These are phyloP conservation scores for Polymixis lichenea DNA, from an alignment of 2,888 invertebrate genomes.

Conservation along the genomic window DNA sequence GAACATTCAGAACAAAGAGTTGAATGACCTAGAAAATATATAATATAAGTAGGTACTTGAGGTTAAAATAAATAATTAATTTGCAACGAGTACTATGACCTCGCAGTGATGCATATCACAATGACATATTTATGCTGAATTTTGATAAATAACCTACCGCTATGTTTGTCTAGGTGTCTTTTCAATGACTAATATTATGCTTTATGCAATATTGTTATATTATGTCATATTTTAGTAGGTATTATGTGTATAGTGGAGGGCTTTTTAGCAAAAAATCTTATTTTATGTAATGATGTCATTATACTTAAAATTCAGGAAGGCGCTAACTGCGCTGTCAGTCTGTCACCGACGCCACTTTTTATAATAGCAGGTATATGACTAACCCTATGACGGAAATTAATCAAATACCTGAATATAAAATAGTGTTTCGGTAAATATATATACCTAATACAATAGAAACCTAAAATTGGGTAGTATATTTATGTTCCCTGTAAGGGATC, in stretches of 20 bases:
- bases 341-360: constrained; percentile 17
- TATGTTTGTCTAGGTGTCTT: constrained; percentile 51
- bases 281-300: constrained; percentile 29
- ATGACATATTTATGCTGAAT: constrained; percentile 43
- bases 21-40: constrained; percentile 26
- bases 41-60: constrained; percentile 21
- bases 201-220: constrained; percentile 15
- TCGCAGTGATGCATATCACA: constrained; percentile 7
- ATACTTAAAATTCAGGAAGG: constrained; percentile 39
- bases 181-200: constrained; percentile 43
- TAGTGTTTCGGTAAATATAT: neutral
- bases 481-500: neutral
- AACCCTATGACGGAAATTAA: constrained; percentile 18
- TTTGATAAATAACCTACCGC: constrained; percentile 44
- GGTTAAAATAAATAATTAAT: constrained; percentile 24
- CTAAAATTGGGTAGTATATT: neutral
- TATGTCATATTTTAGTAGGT: constrained; percentile 7
- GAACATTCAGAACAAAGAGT: neutral
- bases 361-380: constrained; percentile 22
- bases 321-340: constrained; percentile 10
- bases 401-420: constrained; percentile 20
- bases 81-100: constrained; percentile 28
- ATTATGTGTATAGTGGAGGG: neutral
- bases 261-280: neutral
- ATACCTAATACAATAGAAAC: neutral